A percentile compares a stretch with the other conserved stretches of the same genome.
Evolutionary conservation across 2,113 vertebrate genomes (phyloP).

Genomic region (Xyrauchen texanus): DNA sequence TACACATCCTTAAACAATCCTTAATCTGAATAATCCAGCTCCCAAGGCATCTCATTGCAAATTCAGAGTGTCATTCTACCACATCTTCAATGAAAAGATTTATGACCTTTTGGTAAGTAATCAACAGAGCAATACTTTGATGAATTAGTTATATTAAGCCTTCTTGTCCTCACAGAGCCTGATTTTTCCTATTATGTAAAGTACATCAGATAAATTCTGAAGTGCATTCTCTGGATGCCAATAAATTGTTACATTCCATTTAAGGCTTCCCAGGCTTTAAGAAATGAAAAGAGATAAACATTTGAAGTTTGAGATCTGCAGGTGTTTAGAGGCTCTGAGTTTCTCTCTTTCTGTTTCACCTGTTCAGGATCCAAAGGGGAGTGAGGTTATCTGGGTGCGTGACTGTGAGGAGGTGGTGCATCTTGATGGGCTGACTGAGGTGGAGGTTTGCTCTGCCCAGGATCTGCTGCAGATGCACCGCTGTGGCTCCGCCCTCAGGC

Average conservation of each 20-base stretch:
- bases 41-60: conserved; percentile 47
- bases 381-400: conserved; percentile 57
- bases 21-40: conserved; percentile 49
- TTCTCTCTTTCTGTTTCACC: not conserved
- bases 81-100: conserved; percentile 65
- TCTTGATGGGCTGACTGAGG: conserved; percentile 59
- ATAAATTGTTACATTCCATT: not conserved
- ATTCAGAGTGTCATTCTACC: conserved; percentile 60
- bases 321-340: too few species aligned
- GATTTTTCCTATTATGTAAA: too few species aligned
- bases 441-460: conserved; percentile 58
- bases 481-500: conserved; percentile 52
- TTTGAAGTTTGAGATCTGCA: not conserved
- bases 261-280: too few species aligned
- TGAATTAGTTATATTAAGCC: not conserved
- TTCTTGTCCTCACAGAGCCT: too few species aligned
- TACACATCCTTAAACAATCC: not conserved
- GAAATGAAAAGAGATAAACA: too few species aligned
- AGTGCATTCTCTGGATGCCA: not conserved
- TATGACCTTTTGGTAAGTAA: conserved; percentile 10
- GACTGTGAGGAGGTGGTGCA: conserved; percentile 59
- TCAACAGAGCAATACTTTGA: not conserved
- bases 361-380: conserved; percentile 56
- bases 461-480: conserved; percentile 56
- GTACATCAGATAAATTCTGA: not conserved